Evolutionary conservation across 2,797 vertebrate genomes (phyloP).

Genomic region (Fistularia tabacaria): DNA sequence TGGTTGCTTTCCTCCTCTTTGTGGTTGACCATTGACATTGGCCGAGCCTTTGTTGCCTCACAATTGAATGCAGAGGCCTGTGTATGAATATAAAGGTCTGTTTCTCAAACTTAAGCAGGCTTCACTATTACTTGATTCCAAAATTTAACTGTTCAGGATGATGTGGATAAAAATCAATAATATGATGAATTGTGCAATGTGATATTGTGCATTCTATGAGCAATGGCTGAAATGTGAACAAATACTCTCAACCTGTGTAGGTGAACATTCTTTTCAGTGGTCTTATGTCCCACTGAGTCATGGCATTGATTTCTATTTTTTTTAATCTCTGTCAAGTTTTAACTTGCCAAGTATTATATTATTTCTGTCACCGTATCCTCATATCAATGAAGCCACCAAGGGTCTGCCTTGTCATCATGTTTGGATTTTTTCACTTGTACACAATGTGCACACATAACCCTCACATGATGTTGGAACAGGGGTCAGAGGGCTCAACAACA

Average conservation of each 20-base stretch:
- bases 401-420: slow-evolving; percentile 16
- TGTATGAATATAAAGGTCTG: neutral
- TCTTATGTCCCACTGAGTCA: slow-evolving; percentile 4
- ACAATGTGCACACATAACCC: slow-evolving; percentile 6
- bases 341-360: slow-evolving; percentile 10
- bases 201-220: neutral
- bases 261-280: neutral
- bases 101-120: slow-evolving; percentile 2
- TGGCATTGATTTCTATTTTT: slow-evolving; percentile 1
- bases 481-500: slow-evolving; percentile 41
- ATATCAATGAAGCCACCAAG: slow-evolving; percentile 16
- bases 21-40: slow-evolving; percentile 30
- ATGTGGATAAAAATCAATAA: too few relatives aligned
- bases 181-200: neutral
- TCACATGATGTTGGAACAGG: slow-evolving; percentile 31
- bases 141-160: too few relatives aligned
- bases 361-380: slow-evolving; percentile 10
- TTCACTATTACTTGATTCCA: neutral
- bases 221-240: slow-evolving; percentile 1
- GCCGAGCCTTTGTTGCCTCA: slow-evolving; percentile 5
- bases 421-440: slow-evolving; percentile 10
- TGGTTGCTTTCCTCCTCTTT: slow-evolving; percentile 28
- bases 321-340: slow-evolving; percentile 11
- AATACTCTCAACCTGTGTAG: neutral
- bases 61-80: slow-evolving; percentile 6